phyloP scores from a whole-genome alignment of 2,888 invertebrate species.

The Homarus gammarus region DNA sequence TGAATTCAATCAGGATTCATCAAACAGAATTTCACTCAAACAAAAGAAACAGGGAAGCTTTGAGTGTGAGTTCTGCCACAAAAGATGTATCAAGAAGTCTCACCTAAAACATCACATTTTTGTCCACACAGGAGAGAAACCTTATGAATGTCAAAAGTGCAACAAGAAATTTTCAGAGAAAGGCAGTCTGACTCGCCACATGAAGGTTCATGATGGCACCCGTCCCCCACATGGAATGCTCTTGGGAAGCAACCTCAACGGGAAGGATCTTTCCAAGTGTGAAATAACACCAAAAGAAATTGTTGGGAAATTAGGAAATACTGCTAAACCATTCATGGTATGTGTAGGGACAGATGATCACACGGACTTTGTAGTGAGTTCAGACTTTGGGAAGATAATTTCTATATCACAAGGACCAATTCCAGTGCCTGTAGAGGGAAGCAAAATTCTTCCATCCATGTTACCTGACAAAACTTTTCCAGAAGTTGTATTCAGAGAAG shows the following conservation, averaged over 20 bases:
- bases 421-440: not conserved
- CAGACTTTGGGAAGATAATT: not conserved
- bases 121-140: constrained; percentile 13
- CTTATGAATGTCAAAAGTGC: not conserved
- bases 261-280: not conserved
- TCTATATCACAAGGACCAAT: not conserved
- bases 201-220: too few relatives aligned
- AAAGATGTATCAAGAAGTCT: not conserved
- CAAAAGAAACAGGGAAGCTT: not conserved
- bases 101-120: not conserved
- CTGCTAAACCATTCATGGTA: not conserved
- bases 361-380: not conserved
- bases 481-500: not conserved
- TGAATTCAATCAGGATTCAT: not conserved
- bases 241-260: not conserved
- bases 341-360: not conserved
- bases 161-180: not conserved
- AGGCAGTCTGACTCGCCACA: too few relatives aligned
- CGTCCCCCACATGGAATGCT: not conserved
- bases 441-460: not conserved
- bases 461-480: not conserved
- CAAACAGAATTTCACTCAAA: not conserved
- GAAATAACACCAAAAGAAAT: not conserved
- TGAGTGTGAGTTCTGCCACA: constrained; percentile 22
- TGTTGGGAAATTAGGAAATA: not conserved